phyloP scores from a whole-genome alignment of 1,140 invertebrate species.

The Heliconius congener region DNA sequence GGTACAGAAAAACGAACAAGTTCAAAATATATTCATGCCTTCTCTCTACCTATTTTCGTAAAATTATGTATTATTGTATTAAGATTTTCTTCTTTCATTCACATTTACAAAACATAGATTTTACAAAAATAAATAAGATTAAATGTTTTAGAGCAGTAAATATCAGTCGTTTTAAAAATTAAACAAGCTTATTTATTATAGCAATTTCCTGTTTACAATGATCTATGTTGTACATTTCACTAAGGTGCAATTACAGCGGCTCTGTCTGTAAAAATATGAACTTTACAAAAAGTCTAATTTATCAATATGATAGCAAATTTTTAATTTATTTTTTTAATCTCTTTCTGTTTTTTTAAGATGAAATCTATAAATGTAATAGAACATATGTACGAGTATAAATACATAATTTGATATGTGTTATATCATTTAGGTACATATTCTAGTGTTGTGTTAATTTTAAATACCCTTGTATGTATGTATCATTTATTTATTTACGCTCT shows the following conservation, averaged over 20 bases:
- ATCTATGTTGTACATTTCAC: background rate
- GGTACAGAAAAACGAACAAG: background rate
- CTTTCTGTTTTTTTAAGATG: no score
- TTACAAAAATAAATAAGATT: background rate
- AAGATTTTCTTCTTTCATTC: background rate
- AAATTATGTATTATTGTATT: background rate
- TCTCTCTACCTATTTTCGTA: background rate
- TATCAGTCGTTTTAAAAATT: conserved; percentile 7
- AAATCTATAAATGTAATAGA: no score
- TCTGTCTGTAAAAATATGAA: background rate
- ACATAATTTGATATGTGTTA: no score
- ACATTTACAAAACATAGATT: background rate
- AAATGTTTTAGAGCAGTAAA: conserved; percentile 13
- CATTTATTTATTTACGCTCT: no score
- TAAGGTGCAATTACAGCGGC: conserved; percentile 1
- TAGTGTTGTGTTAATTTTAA: background rate
- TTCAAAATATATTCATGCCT: no score
- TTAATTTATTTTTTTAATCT: background rate
- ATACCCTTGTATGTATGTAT: background rate
- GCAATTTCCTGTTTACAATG: conserved; percentile 23
- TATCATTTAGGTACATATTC: no score
- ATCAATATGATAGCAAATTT: background rate
- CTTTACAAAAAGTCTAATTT: background rate
- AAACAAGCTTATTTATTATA: conserved; percentile 23
- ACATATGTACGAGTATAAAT: no score